phyloP scores from a whole-genome alignment of 2,113 vertebrate genomes.

The Upupa epops region DNA sequence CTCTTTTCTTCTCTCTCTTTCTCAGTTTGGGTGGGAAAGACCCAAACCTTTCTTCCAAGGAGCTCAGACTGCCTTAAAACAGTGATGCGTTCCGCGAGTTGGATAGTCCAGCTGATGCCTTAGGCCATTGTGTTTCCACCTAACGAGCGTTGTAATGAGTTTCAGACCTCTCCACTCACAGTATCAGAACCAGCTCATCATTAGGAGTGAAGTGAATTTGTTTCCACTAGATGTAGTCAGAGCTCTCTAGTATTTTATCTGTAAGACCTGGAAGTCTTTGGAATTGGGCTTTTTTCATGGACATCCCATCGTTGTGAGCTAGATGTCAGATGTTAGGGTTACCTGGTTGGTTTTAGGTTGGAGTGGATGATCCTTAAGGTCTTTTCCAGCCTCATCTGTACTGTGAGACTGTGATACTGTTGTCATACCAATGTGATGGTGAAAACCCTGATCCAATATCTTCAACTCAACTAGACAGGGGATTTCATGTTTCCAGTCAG shows the following conservation, averaged over 20 bases:
- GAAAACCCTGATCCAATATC: background rate
- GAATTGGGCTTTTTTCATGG: fast-evolving
- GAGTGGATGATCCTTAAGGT: no score
- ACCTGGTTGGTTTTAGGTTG: no score
- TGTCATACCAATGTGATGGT: background rate
- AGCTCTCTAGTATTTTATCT: background rate
- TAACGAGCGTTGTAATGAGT: constrained; percentile 43
- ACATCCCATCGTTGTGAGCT: background rate
- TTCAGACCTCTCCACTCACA: constrained; percentile 45
- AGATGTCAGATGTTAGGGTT: no score
- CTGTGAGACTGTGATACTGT: no score
- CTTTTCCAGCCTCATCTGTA: no score
- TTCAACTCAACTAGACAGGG: background rate
- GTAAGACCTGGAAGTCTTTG: background rate
- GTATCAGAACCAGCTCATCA: background rate
- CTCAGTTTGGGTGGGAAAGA: background rate
- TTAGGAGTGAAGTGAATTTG: constrained; percentile 9
- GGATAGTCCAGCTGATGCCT: background rate
- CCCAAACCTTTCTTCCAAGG: background rate
- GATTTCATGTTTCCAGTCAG: background rate
- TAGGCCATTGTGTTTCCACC: background rate
- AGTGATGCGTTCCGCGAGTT: constrained; percentile 1
- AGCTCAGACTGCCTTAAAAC: constrained; percentile 29
- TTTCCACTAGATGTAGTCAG: constrained; percentile 38
- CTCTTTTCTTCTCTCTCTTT: background rate